Evolutionary conservation across 1,140 invertebrate genomes (phyloP), one percentile per base, ranked within the genome.

Genomic region (Papilio helenus): DNA sequence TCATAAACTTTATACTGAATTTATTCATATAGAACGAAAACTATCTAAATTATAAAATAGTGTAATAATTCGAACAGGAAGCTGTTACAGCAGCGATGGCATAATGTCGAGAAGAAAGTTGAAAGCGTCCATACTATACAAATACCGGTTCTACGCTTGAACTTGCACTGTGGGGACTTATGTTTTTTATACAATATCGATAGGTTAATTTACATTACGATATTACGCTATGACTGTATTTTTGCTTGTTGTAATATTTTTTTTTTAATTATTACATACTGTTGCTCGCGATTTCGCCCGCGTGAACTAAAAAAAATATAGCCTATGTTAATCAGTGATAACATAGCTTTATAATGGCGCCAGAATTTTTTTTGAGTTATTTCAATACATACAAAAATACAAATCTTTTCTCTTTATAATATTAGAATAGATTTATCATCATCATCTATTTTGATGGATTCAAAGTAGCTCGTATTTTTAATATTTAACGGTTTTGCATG

Each of bases 51-150:
- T n/a, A n/a, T n/a, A n/a, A n/a, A n/a, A n/a, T n/a, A n/a, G n/a
- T n/a, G n/a, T n/a, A n/a, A n/a, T n/a, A n/a, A n/a, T n/a, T n/a
- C n/a, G n/a, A n/a, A n/a, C n/a, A n/a, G n/a, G n/a, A n/a, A 93
- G 91, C 87, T 80, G 88, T 92, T 91, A 90, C 87, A 88, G 86
- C 87, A 91, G 83, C 84, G 84, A 90, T 90, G 87, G 79, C 88
- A 91, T 92, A 91, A 91, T 86, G 84, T 55, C 81, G 78, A 82
- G 84, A 91, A 83, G 88, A 92, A 93, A 93, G 90, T 90, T 74
- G 92, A 93, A 93, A 93, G 90, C 84, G 85, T 76, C 49, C 61
- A 26, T 84, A 61, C 23, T 83, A 61, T 18, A 58, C 10, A 23
- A 14, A 26, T 65, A 93, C 92, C 88, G 90, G 90, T 91, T 89